phyloP scores from a whole-genome alignment of 2,113 vertebrate species.

The Actinemys pallida region DNA sequence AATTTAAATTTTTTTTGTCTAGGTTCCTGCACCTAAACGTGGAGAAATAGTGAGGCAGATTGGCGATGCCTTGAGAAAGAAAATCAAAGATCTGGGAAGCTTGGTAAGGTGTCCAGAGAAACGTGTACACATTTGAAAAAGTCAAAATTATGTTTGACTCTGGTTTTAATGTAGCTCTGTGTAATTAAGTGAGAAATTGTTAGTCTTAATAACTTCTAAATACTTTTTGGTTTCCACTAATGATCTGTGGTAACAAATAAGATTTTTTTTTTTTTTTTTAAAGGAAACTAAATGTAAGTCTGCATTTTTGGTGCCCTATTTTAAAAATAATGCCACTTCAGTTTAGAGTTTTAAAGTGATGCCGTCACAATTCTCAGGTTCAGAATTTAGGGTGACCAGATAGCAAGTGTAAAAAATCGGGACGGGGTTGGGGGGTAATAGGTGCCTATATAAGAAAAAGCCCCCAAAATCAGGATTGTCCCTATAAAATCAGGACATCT shows the following conservation, averaged over 20 bases:
- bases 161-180: neutral
- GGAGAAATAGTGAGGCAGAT: conserved; percentile 98
- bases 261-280: neutral
- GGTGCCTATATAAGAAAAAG: too few relatives aligned
- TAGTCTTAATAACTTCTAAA: neutral
- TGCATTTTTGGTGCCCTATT: neutral
- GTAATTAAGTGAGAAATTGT: neutral
- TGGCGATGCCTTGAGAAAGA: conserved; percentile 92
- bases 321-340: neutral
- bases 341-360: neutral
- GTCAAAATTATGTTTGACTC: neutral
- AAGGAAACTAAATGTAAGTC: rapidly evolving
- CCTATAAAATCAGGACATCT: too few relatives aligned
- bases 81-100: conserved; percentile 92
- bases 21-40: conserved; percentile 96
- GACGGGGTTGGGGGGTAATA: too few relatives aligned
- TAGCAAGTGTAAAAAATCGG: too few relatives aligned
- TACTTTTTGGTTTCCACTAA: neutral
- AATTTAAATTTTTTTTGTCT: conserved; percentile 16
- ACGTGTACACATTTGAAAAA: neutral
- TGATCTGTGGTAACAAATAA: neutral
- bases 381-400: neutral
- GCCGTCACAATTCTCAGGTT: neutral
- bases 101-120: conserved; percentile 81
- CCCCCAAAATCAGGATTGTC: too few relatives aligned